Evolutionary conservation across 2,888 invertebrate species (phyloP), one percentile per base, ranked within the genome.

Genomic region (Prosopocoilus inquinatus): DNA sequence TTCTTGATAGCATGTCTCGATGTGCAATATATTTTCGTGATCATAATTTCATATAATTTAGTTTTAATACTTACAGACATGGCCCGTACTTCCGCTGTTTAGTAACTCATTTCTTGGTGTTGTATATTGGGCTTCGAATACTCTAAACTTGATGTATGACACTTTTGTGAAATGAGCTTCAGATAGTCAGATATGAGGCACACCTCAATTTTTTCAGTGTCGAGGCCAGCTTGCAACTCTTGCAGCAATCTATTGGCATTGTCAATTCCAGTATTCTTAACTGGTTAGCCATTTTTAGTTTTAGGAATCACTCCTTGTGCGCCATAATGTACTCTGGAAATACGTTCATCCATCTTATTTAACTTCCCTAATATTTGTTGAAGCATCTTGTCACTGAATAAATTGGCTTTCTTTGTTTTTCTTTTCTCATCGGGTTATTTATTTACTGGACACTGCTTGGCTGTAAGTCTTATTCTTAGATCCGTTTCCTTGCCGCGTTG

Each of bases 1-100:
- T 53, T 59, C 39, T 59, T 59, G 47, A 58, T 46, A 41, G 52
- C 45, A 50, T 60, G 48, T 49, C 35, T 55, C 2, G 58, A 47
- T 9, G 58, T 56, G 38, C 47, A 60, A 43, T 57, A 57, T 47
- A 50, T 47, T 51, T 57, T 55, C 7, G 56, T 32, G 12, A 59
- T 35, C 9, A 43, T 51, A 13, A 59, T 9, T 33, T 53, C 51
- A 28, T 43, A 43, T 35, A 46, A 44, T 48, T 44, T 49, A 9
- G 52, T 50, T 50, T 46, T 50, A 16, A 58, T 33, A 20, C 46
- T 53, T 35, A 60, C 51, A 35, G 54, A 13, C n/a, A 51, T 47
- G 33, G 50, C 55, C 9, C 13, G 39, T 12, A 38, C 4, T 38
- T 38, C 39, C 39, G 4, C 13, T 9, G 34, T 38, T 9, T 9